Conservation (phyloP, 1,140 invertebrate genomes). For the Coelopa frigida region DNA sequence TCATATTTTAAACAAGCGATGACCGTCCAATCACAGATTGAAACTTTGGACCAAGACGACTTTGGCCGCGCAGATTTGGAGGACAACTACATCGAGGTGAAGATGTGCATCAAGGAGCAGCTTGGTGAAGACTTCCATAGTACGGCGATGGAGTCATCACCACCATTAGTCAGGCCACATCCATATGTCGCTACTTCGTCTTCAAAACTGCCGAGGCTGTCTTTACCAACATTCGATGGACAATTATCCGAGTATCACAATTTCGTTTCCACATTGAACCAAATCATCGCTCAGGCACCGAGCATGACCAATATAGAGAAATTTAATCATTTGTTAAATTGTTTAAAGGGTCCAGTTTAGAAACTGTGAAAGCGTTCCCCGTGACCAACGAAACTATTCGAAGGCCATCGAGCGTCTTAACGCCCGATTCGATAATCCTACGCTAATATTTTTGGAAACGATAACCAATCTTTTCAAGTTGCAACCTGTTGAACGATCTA, state of each 20-base stretch:
- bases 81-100: not conserved
- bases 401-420: conserved; percentile 1
- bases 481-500: too few species aligned
- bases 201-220: too few species aligned
- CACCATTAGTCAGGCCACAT: too few species aligned
- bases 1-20: not conserved
- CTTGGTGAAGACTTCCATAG: not conserved
- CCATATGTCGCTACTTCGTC: too few species aligned
- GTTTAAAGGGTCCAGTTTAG: not conserved
- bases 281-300: too few species aligned
- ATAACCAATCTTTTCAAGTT: too few species aligned
- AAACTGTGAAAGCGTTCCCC: not conserved
- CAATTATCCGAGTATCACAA: too few species aligned
- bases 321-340: conserved; percentile 6
- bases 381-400: conserved; percentile 5
- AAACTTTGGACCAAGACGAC: not conserved
- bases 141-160: too few species aligned
- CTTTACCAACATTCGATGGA: too few species aligned
- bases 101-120: too few species aligned
- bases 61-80: not conserved
- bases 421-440: not conserved
- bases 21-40: not conserved
- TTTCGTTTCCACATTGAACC: too few species aligned
- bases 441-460: conserved; percentile 6
- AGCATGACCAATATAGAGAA: conserved; percentile 3